These are phyloP conservation scores for Hephaestus fuliginosus DNA, from an alignment of 2,797 vertebrate species.

Conservation along the genomic window DNA sequence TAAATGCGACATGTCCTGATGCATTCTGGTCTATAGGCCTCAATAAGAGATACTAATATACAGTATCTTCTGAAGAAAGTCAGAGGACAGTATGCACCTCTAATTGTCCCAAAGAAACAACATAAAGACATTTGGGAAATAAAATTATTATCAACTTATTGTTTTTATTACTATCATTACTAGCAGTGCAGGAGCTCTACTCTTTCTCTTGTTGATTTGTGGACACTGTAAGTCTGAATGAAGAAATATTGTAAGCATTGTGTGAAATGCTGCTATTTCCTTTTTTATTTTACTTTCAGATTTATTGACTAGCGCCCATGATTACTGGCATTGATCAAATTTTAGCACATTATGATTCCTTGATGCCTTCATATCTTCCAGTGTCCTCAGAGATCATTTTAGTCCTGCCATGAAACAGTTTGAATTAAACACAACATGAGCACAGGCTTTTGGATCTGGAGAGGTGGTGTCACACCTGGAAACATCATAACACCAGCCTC, in stretches of 20 bases:
- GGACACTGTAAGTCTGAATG: not conserved
- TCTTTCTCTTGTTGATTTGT: not conserved
- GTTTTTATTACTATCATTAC: too few relatives aligned
- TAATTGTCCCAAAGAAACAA: not conserved
- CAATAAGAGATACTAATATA: not conserved
- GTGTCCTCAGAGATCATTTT: not conserved
- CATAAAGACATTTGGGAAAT: too few relatives aligned
- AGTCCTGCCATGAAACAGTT: too few relatives aligned
- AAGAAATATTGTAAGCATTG: not conserved
- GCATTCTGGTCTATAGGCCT: not conserved
- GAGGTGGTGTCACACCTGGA: not conserved
- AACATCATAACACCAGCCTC: not conserved
- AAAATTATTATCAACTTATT: too few relatives aligned
- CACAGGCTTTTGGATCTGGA: not conserved
- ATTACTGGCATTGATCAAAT: not conserved
- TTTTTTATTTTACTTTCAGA: not conserved
- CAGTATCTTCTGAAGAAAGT: not conserved
- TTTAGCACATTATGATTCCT: not conserved
- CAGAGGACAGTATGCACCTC: not conserved
- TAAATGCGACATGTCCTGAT: not conserved
- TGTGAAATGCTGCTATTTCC: not conserved
- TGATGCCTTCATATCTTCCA: not conserved
- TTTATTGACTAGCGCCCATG: not conserved
- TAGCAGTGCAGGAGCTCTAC: not conserved
- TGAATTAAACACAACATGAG: too few relatives aligned